Evolutionary conservation across 2,797 vertebrate species (phyloP), one percentile per base, ranked within the genome.

Genomic region (Bradypodion pumilum): DNA sequence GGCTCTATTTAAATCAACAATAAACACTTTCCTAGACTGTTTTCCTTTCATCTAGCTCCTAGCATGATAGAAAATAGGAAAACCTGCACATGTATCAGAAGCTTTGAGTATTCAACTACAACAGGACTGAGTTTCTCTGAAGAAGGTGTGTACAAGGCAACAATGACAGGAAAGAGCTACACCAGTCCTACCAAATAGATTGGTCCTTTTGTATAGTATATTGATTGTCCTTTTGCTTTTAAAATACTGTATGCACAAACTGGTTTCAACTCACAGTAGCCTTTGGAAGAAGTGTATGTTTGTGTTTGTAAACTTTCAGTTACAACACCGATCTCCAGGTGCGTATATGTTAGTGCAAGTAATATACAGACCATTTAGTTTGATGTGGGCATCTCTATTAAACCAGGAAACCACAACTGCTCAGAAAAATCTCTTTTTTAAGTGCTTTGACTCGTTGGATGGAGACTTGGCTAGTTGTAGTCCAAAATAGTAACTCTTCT

Each of bases 121-220:
- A 35, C 16, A n/a, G 21, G 1, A 40, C n/a, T 27, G 4, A 19
- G 37, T 42, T 46, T 23, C 12, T 56, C n/a, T 6, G 12, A 5
- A 44, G 32, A n/a, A 32, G 46, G 3, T 52, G 70, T 78, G 25
- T 29, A 35, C 40, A 49, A 78, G 86, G n/a, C 21, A 66, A 21
- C 15, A 59, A 23, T 63, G 13, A 72, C 70, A 80, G 73, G 40
- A 63, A 85, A 59, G 0, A 49, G 60, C 72, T 77, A 72, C 83
- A 37, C 29, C 81, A 59, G 35, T 44, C 46, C 32, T 66, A 40
- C 1, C 75, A 72, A 40, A 7, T 16, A 44, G 23, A 68, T 49
- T 83, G 78, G 81, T 25, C n/a, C n/a, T 80, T 66, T 32, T 77
- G n/a, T 13, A 87, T 82, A 70, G n/a, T n/a, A n/a, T n/a, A n/a